Percentiles rank a stretch among this genome's conserved stretches.
phyloP scores from a whole-genome alignment of 1,140 invertebrate genomes.

The Plodia interpunctella region DNA sequence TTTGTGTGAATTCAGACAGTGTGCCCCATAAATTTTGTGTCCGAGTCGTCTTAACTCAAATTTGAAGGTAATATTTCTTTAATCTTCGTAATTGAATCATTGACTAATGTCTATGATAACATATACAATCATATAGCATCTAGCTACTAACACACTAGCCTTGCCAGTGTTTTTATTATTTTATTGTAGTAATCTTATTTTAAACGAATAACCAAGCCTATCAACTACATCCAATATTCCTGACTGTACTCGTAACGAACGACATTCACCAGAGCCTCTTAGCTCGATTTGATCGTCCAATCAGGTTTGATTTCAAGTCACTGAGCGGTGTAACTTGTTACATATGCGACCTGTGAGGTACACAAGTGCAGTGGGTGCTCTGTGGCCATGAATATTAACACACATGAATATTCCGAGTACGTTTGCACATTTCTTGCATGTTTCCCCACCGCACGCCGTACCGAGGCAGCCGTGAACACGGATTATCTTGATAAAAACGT shows the following conservation, averaged over 20 bases:
- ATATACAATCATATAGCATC: too few species aligned
- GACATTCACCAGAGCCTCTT: background rate
- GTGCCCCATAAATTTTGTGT: too few species aligned
- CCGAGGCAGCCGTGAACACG: conserved; percentile 4
- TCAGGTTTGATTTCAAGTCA: background rate
- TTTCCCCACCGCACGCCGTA: conserved; percentile 25
- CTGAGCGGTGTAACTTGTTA: conserved; percentile 5
- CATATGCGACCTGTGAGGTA: background rate
- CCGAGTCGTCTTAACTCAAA: too few species aligned
- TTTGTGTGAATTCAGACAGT: too few species aligned
- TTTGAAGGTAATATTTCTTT: too few species aligned
- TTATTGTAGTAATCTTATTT: too few species aligned
- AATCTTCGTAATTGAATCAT: too few species aligned
- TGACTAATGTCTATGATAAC: too few species aligned
- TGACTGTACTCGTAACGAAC: background rate
- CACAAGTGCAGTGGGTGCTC: conserved; percentile 42
- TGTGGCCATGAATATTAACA: conserved; percentile 61
- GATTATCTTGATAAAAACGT: conserved; percentile 12
- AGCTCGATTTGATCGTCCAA: background rate
- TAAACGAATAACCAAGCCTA: too few species aligned
- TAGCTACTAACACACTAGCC: too few species aligned
- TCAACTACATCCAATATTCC: too few species aligned
- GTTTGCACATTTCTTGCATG: conserved; percentile 60
- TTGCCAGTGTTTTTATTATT: too few species aligned
- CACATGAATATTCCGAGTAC: conserved; percentile 59